A percentile compares a stretch with the other conserved stretches of the same genome.
Conservation (phyloP, 2,797 vertebrate species). For the Hirundo rustica region DNA sequence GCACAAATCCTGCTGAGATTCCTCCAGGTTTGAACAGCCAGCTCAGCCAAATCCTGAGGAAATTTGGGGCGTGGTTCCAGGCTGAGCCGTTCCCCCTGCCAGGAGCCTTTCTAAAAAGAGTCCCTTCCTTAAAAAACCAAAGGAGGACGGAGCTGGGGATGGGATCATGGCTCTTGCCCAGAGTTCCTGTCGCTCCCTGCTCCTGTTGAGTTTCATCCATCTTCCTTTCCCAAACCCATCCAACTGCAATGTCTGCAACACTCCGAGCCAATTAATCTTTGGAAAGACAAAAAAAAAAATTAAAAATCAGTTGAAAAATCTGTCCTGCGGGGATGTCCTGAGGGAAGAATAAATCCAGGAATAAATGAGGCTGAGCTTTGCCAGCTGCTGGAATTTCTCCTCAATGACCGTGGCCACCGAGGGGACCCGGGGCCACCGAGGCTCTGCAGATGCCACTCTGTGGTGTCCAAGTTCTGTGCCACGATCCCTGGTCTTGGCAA, state of each 20-base stretch:
- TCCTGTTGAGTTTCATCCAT: background rate
- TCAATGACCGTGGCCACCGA: accelerated
- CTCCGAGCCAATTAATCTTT: background rate
- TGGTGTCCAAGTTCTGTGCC: background rate
- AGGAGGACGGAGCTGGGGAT: background rate
- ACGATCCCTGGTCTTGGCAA: background rate
- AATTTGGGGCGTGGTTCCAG: background rate
- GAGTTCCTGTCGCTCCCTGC: background rate
- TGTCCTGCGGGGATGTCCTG: background rate
- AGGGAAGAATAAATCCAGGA: background rate
- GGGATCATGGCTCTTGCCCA: background rate
- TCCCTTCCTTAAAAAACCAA: background rate
- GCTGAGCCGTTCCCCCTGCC: background rate
- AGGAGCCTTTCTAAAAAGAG: background rate
- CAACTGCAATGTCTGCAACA: background rate
- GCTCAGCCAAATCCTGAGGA: accelerated
- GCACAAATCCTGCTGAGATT: background rate
- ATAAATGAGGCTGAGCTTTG: background rate
- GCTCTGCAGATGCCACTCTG: background rate
- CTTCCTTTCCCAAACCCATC: background rate
- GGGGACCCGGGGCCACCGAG: background rate
- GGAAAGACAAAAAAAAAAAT: background rate
- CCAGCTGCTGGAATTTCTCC: background rate
- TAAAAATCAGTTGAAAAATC: background rate
- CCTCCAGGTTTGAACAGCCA: too few relatives aligned